A percentile compares a stretch with the other conserved stretches of the same genome.
Conservation (phyloP, 2,113 vertebrate genomes). For the Dasyprocta punctata region DNA sequence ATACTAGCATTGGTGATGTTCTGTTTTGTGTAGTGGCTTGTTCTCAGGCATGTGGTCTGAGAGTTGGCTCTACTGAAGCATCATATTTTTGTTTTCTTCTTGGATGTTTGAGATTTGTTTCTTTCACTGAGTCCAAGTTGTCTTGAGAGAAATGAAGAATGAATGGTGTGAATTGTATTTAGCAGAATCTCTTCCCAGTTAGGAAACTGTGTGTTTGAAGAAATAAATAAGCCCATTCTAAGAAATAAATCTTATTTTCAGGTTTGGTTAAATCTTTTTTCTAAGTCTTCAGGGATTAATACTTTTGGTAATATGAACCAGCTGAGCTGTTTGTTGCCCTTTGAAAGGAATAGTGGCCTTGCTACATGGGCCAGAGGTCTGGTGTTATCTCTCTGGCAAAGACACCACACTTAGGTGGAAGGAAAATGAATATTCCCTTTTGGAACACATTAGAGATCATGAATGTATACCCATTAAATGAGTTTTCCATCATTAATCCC, state of each 20-base stretch:
- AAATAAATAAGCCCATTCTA: conserved; percentile 46
- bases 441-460: background rate
- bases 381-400: background rate
- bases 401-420: background rate
- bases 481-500: conserved; percentile 37
- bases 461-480: background rate
- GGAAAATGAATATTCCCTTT: conserved; percentile 21
- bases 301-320: conserved; percentile 32
- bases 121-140: background rate
- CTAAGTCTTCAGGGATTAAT: conserved; percentile 24
- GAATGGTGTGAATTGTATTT: conserved; percentile 22
- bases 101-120: background rate
- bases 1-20: background rate
- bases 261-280: conserved; percentile 41
- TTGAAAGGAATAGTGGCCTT: conserved; percentile 8
- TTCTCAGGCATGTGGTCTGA: background rate
- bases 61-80: background rate
- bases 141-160: conserved; percentile 55
- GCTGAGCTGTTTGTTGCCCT: conserved; percentile 26
- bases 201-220: conserved; percentile 31
- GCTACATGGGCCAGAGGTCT: background rate
- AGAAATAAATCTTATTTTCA: conserved; percentile 51
- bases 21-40: background rate
- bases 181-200: conserved; percentile 39
- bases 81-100: conserved; percentile 23